phyloP scores from a whole-genome alignment of 2,888 invertebrate genomes.

The Lucinisca nassula region DNA sequence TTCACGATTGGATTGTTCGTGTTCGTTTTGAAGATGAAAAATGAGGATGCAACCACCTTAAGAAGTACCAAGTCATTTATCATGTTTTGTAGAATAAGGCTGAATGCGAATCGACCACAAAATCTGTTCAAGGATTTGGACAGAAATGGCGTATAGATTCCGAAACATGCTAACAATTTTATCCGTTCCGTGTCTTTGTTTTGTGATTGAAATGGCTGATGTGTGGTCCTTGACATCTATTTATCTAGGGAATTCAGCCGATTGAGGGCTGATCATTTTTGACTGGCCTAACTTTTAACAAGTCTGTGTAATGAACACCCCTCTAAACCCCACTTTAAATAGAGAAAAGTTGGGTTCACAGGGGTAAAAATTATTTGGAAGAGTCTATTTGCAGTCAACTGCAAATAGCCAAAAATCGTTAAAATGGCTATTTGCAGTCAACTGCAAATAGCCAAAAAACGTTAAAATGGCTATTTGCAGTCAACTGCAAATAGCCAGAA shows the following conservation, averaged over 20 bases:
- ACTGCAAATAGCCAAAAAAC: too few relatives aligned
- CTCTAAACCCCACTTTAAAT: too few relatives aligned
- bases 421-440: too few relatives aligned
- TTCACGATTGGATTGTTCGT: neutral
- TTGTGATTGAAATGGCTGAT: neutral
- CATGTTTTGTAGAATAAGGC: constrained; percentile 37
- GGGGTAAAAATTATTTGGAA: too few relatives aligned
- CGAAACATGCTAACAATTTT: constrained; percentile 10
- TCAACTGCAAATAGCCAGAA: too few relatives aligned
- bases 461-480: too few relatives aligned
- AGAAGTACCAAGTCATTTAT: constrained; percentile 59
- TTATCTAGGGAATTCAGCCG: neutral
- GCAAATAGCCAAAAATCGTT: too few relatives aligned
- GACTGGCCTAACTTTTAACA: too few relatives aligned
- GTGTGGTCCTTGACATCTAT: neutral
- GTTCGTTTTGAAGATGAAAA: constrained; percentile 57
- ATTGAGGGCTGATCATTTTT: neutral
- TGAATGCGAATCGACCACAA: constrained; percentile 17
- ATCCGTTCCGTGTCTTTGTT: constrained; percentile 13
- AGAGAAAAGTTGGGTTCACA: too few relatives aligned
- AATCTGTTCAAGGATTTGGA: constrained; percentile 12
- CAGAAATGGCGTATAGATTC: neutral
- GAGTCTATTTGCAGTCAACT: too few relatives aligned
- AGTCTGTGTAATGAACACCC: too few relatives aligned
- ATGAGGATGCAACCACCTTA: constrained; percentile 59